Conservation (phyloP, 1,140 invertebrate species). For the Drosophila micromelanica region DNA sequence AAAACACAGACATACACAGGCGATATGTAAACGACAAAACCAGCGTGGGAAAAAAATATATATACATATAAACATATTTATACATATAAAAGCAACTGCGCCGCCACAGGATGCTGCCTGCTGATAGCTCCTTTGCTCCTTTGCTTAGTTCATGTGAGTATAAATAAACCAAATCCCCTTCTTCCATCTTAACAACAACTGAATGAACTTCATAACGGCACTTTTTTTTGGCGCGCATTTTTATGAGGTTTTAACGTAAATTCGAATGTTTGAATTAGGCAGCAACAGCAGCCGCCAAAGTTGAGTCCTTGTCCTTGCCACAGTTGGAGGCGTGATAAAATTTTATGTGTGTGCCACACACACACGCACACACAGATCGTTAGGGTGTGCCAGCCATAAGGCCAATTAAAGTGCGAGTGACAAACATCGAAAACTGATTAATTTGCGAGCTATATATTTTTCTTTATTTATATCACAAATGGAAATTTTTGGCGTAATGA, state of each 20-base stretch:
- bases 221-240: conserved; percentile 40
- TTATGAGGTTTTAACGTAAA: conserved; percentile 69
- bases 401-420: conserved; percentile 49
- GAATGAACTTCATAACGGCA: conserved; percentile 56
- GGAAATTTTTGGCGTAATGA: conserved; percentile 15
- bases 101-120: conserved; percentile 41
- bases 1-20: conserved; percentile 24
- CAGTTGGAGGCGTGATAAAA: conserved; percentile 56
- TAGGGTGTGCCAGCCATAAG: conserved; percentile 22
- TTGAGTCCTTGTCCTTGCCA: conserved; percentile 24
- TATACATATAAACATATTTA: conserved; percentile 3
- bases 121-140: conserved; percentile 36
- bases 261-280: conserved; percentile 58
- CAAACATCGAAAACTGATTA: conserved; percentile 54
- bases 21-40: conserved; percentile 76
- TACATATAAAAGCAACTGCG: conserved; percentile 24
- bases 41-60: conserved; percentile 70
- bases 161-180: conserved; percentile 20
- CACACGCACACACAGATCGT: conserved; percentile 2
- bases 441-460: conserved; percentile 20
- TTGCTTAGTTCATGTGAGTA: conserved; percentile 47
- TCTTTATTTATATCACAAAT: conserved; percentile 11
- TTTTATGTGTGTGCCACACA: conserved; percentile 57
- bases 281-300: conserved; percentile 6
- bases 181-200: conserved; percentile 6